A percentile compares a stretch with the other conserved stretches of the same genome.
Evolutionary conservation across 2,888 invertebrate species (phyloP).

Genomic region (Campoplex capitator): DNA sequence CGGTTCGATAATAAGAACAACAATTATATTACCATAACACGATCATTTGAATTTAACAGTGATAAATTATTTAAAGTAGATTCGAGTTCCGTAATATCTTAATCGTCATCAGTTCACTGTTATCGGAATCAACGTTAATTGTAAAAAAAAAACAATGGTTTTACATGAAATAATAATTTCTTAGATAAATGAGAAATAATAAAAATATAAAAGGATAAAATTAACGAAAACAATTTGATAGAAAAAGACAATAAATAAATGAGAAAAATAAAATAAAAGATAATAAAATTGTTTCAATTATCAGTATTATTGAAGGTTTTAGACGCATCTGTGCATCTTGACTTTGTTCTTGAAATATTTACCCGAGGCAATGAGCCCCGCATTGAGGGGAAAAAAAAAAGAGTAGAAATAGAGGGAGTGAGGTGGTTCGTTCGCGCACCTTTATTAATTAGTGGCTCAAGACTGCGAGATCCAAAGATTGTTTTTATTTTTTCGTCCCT

Average conservation of each 20-base stretch:
- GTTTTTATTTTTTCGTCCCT: constrained; percentile 59
- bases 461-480: constrained; percentile 58
- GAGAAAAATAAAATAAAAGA: too few species aligned
- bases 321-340: constrained; percentile 15
- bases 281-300: background rate
- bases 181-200: background rate
- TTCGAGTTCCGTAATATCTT: background rate
- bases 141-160: background rate
- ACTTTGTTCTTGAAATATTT: constrained; percentile 33
- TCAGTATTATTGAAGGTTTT: background rate
- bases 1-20: too few species aligned
- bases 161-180: background rate
- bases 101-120: background rate
- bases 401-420: constrained; percentile 6
- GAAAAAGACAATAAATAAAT: background rate
- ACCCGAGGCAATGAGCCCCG: constrained; percentile 43
- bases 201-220: background rate
- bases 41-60: background rate
- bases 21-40: background rate
- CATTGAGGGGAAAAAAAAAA: constrained; percentile 3
- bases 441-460: constrained; percentile 81
- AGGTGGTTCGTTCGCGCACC: constrained; percentile 70
- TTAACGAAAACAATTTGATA: background rate
- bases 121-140: too few species aligned
- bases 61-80: background rate